phyloP scores from a whole-genome alignment of 2,888 invertebrate species.

The Esperia sulphurella region DNA sequence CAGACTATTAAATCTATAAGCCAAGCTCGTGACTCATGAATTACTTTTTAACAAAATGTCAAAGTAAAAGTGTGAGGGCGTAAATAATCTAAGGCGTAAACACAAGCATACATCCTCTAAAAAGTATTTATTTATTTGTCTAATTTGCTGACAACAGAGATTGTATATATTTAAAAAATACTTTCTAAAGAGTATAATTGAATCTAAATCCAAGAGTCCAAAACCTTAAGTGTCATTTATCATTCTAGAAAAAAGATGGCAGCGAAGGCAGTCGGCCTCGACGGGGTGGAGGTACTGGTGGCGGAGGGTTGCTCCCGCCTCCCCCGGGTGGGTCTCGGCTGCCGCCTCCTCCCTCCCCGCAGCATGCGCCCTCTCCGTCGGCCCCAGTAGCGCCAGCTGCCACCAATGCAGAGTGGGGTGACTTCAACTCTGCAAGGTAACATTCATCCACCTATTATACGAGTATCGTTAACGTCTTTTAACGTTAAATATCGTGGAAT shows the following conservation, averaged over 20 bases:
- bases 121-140: no score
- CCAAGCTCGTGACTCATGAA: no score
- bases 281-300: conserved; percentile 68
- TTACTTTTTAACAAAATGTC: no score
- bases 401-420: conserved; percentile 85
- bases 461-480: no score
- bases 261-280: conserved; percentile 85
- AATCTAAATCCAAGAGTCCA: neutral
- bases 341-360: conserved; percentile 88
- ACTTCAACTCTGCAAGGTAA: conserved; percentile 86
- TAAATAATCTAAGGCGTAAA: no score
- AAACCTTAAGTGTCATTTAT: no score
- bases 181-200: neutral
- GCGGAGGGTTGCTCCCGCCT: conserved; percentile 87
- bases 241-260: conserved; percentile 91
- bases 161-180: no score
- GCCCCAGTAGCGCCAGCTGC: conserved; percentile 61
- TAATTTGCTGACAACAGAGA: no score
- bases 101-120: no score
- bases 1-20: no score
- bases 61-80: no score
- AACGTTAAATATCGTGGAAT: no score
- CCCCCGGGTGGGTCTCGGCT: conserved; percentile 86
- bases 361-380: conserved; percentile 82
- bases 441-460: neutral